Evolutionary conservation across 2,888 invertebrate genomes (phyloP).

Genomic region (Autographa gamma): DNA sequence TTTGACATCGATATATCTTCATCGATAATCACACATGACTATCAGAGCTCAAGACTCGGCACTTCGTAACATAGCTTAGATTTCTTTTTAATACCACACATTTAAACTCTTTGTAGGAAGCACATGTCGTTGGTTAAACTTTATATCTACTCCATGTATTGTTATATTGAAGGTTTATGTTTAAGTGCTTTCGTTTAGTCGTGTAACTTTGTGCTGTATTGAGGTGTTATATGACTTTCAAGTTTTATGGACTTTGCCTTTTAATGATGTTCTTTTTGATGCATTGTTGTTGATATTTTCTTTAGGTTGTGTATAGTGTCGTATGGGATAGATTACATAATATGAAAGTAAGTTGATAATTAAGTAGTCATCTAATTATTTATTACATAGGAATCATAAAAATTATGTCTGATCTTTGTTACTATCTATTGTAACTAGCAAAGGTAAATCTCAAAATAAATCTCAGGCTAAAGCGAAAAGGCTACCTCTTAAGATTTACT

Average conservation of each 20-base stretch:
- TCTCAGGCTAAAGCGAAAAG: background rate
- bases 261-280: background rate
- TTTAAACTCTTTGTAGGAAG: constrained; percentile 81
- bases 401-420: no score
- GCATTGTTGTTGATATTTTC: no score
- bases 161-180: constrained; percentile 54
- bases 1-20: constrained; percentile 16
- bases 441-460: background rate
- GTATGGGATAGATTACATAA: no score
- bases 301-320: no score
- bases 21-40: constrained; percentile 63
- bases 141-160: constrained; percentile 62
- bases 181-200: constrained; percentile 37
- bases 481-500: constrained; percentile 2
- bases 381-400: no score
- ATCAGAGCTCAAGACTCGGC: constrained; percentile 69
- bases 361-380: no score
- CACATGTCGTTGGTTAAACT: constrained; percentile 73
- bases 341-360: no score
- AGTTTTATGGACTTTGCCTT: background rate
- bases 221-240: background rate
- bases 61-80: constrained; percentile 80
- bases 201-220: constrained; percentile 15
- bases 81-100: constrained; percentile 87
- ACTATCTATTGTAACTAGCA: background rate